phyloP scores from a whole-genome alignment of 1,140 invertebrate species.

The Leptestheria dahalacensis region DNA sequence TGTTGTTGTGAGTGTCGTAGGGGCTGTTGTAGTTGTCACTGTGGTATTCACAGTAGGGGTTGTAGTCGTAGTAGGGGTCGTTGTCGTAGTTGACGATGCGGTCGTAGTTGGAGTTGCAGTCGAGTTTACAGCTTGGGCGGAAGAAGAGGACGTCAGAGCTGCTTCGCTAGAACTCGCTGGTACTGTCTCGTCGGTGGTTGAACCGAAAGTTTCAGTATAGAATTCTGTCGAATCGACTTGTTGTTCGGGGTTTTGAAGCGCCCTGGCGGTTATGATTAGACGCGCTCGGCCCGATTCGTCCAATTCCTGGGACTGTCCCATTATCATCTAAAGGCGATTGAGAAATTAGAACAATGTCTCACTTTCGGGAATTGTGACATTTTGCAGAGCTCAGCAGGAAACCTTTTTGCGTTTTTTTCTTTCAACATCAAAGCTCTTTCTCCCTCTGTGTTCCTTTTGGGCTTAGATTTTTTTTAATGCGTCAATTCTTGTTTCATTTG shows the following conservation, averaged over 20 bases:
- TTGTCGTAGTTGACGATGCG: not conserved
- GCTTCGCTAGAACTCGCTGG: not conserved
- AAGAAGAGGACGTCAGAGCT: not conserved
- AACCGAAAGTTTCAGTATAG: not conserved
- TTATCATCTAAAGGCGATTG: not conserved
- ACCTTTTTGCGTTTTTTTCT: too few species aligned
- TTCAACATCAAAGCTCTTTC: too few species aligned
- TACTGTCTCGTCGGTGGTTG: not conserved
- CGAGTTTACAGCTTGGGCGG: not conserved
- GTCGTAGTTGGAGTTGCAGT: not conserved
- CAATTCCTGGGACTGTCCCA: not conserved
- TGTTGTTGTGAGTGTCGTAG: too few species aligned
- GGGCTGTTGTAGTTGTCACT: too few species aligned
- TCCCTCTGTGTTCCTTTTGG: too few species aligned
- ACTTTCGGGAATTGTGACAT: too few species aligned
- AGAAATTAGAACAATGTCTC: too few species aligned
- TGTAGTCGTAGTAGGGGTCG: not conserved
- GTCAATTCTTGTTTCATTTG: not conserved
- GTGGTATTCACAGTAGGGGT: too few species aligned
- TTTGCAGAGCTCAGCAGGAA: too few species aligned
- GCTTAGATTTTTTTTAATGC: too few species aligned
- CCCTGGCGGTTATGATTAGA: slow-evolving; percentile 2
- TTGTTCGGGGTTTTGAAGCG: not conserved
- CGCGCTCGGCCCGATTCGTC: not conserved
- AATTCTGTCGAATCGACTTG: not conserved